Conservation (phyloP, 92 coral and sea anemone genomes). For the Pocillopora grandis region DNA sequence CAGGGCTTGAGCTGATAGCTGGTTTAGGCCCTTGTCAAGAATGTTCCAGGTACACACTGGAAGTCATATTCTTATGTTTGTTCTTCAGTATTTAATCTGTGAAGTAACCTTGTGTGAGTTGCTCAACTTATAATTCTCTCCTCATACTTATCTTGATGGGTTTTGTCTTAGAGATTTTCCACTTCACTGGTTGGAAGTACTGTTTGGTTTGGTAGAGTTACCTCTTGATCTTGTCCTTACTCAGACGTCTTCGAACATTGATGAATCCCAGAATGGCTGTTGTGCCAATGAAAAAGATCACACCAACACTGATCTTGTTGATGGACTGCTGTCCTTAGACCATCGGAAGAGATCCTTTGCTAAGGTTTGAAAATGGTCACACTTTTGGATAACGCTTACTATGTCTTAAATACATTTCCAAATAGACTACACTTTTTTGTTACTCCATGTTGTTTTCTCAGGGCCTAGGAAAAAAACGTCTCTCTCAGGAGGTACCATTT, state of each 20-base stretch:
- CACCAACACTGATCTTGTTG: background rate
- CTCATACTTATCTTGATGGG: background rate
- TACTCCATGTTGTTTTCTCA: too few relatives aligned
- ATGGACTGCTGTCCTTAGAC: conserved; percentile 16
- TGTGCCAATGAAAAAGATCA: background rate
- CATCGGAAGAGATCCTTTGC: background rate
- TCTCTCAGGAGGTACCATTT: too few relatives aligned
- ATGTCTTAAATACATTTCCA: too few relatives aligned
- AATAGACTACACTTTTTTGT: too few relatives aligned
- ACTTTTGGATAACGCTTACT: too few relatives aligned
- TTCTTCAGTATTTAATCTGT: background rate
- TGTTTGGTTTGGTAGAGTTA: conserved; percentile 34
- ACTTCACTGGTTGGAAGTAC: conserved; percentile 41
- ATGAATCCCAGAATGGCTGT: conserved; percentile 3
- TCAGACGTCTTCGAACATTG: background rate
- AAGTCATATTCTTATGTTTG: too few relatives aligned
- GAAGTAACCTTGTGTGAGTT: too few relatives aligned
- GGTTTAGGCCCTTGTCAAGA: conserved; percentile 46
- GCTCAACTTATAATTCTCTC: too few relatives aligned
- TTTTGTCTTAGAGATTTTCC: conserved; percentile 40
- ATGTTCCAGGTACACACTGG: conserved; percentile 12
- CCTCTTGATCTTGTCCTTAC: conserved; percentile 24
- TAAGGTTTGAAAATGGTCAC: conserved; percentile 3
- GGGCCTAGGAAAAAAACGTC: too few relatives aligned
- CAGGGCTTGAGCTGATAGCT: conserved; percentile 50